Evolutionary conservation across 2,888 invertebrate genomes (phyloP), one percentile per base, ranked within the genome.

Genomic region (Ectobius pallidus): DNA sequence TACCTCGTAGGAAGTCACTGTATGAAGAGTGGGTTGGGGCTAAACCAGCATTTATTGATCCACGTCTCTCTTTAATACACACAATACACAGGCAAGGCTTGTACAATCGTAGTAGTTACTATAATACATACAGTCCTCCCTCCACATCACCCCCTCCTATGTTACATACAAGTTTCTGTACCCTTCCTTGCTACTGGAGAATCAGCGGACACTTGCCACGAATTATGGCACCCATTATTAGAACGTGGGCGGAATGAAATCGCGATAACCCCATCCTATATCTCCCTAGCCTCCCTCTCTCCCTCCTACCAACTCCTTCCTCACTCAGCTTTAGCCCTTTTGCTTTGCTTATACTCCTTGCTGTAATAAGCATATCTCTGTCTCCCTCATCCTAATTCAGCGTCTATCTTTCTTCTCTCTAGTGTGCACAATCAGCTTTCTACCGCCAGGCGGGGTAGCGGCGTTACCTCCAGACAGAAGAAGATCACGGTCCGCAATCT

Each of bases 161-260:
- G 46, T 27, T 34, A 44, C 70, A 32, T 55, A 22, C 58, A 58
- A 58, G 27, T 70, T 58, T 70, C 42, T 58, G 55, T 42, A 32
- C 52, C 55, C 62, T 55, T 39, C 32, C 65, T 67, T 46, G 69
- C 62, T 55, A 30, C 71, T 75, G 76, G 76, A 76, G 75, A 83
- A 85, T 86, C 86, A 34, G 18, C 65, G 86, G 86, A 86, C 86
- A 86, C 86, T 86, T 86, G 86, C 86, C 85, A 86, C 86, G 86
- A 87, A 86, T 87, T 87, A 87, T 87, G 86, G 86, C 85, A 85
- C 86, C 86, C 86, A 87, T 87, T 86, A 87, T 86, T 86, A 86
- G 86, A 85, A 86, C 86, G 86, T 86, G 86, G 86, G 86, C 86
- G 86, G 86, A 87, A 86, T 86, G 86, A 86, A 86, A 87, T 86